phyloP scores from a whole-genome alignment of 2,888 invertebrate genomes.

The Homarus gammarus region DNA sequence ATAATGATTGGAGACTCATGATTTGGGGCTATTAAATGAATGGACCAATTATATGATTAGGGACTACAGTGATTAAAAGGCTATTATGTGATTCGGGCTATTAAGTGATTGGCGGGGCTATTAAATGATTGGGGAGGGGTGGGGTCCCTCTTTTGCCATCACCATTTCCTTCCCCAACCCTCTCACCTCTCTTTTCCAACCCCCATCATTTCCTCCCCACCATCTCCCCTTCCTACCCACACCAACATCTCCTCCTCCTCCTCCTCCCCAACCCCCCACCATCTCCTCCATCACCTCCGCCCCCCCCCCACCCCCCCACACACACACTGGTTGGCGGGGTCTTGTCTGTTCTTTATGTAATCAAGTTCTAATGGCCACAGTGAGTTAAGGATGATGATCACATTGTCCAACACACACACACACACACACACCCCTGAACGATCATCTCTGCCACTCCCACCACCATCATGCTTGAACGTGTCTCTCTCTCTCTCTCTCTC shows the following conservation, averaged over 20 bases:
- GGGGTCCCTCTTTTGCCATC: too few relatives aligned
- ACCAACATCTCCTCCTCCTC: neutral
- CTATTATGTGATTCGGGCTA: too few relatives aligned
- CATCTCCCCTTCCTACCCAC: neutral
- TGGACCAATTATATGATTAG: too few relatives aligned
- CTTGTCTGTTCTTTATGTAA: slow-evolving; percentile 44
- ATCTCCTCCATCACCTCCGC: neutral
- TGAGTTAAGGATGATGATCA: slow-evolving; percentile 42
- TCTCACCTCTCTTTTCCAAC: neutral
- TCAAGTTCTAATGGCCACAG: slow-evolving; percentile 49
- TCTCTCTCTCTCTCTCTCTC: too few relatives aligned
- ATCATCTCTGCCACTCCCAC: neutral
- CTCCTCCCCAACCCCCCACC: neutral
- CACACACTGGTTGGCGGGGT: neutral
- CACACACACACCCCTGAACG: slow-evolving; percentile 4
- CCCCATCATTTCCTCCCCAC: neutral
- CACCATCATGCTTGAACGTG: too few relatives aligned
- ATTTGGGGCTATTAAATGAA: too few relatives aligned
- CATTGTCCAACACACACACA: slow-evolving; percentile 31
- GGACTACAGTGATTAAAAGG: too few relatives aligned
- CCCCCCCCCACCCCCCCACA: neutral
- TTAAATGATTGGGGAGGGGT: too few relatives aligned
- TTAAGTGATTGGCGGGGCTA: too few relatives aligned
- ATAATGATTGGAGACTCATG: too few relatives aligned
- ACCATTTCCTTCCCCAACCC: neutral